A percentile compares a stretch with the other conserved stretches of the same genome.
These are phyloP conservation scores for Graptemys geographica DNA, from an alignment of 2,797 vertebrate genomes.

Conservation along the genomic window DNA sequence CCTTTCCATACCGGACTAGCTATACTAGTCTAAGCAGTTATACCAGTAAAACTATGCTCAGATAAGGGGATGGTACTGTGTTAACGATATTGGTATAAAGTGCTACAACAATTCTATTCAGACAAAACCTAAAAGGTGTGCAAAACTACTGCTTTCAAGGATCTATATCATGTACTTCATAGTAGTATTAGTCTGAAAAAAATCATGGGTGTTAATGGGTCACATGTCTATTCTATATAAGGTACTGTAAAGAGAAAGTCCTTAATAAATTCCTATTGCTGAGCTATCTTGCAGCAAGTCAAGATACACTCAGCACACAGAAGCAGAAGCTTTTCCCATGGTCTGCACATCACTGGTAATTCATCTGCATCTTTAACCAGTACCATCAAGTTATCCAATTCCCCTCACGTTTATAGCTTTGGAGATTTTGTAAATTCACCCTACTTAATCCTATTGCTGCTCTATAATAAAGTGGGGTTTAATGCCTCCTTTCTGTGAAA, in stretches of 20 bases:
- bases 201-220: not conserved
- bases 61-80: fast-evolving
- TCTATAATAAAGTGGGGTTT: not conserved
- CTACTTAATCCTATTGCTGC: not conserved
- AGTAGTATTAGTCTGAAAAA: not conserved
- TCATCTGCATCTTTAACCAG: not conserved
- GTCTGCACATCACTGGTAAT: not conserved
- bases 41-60: not conserved
- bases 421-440: not conserved
- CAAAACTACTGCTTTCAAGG: not conserved
- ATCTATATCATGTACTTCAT: not conserved
- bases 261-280: not conserved
- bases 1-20: not conserved
- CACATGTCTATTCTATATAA: not conserved
- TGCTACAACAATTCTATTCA: not conserved
- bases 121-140: not conserved
- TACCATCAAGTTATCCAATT: not conserved
- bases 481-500: not conserved
- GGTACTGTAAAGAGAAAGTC: not conserved
- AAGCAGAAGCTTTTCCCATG: not conserved
- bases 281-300: not conserved
- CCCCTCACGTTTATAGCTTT: not conserved
- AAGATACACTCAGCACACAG: constrained; percentile 7
- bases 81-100: not conserved
- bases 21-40: fast-evolving